Evolutionary conservation across 1,140 invertebrate genomes (phyloP), one percentile per base, ranked within the genome.

Genomic region (Euwallacea similis): DNA sequence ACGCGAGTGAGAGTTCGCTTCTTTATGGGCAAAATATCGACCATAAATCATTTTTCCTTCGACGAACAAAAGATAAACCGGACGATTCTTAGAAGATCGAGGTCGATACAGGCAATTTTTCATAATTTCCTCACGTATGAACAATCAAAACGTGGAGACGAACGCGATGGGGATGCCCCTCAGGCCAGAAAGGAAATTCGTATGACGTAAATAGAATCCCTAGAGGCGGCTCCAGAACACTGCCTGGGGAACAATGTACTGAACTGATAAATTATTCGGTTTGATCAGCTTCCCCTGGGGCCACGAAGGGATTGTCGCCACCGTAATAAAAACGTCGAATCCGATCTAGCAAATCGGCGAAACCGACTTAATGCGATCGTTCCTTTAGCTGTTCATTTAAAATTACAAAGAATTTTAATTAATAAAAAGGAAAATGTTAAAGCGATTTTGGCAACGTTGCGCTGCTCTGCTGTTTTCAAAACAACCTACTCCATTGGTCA

Each of bases 201-300:
- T 70, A 64, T 54, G 69, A 71, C 69, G 58, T 66, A 71, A 71
- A 59, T 60, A 46, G 60, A 66, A 66, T 66, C 69, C 69, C 69
- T 42, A 43, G 69, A 60, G 41, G 33, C 62, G 44, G 15, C 47
- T 61, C 56, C 11, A 10, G 55, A 66, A 71, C 69, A 71, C 58
- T 71, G 69, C 69, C 69, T 71, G 69, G 69, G 69, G 69, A 71
- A 71, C 69, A 71, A 71, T 71, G 69, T 63, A 55, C 44, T 64
- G 54, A 66, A 59, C 69, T 71, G 69, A 65, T 71, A 71, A 71
- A 71, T 71, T 71, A 71, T 71, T 71, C 69, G 44, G 62, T 71
- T 71, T 71, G 69, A 71, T 66, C 54, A 44, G 42, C 53, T n/a
- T 42, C 67, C 69, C 69, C 46, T 47, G 7, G 16, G 43, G 53